phyloP scores from a whole-genome alignment of 2,888 invertebrate genomes.

The Invenusta paracnida region DNA sequence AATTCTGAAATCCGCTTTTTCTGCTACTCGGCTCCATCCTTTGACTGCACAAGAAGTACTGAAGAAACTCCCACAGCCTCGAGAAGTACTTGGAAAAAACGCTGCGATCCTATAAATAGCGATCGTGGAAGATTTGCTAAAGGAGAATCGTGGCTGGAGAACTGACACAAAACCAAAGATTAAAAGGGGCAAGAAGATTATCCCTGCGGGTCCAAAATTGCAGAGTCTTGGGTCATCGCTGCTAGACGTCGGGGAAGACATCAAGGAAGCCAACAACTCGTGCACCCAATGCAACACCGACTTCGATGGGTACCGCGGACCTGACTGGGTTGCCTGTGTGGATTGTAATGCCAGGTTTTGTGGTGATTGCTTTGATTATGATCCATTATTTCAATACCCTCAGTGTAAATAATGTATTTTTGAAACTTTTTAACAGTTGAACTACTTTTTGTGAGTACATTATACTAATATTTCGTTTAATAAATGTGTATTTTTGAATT shows the following conservation, averaged over 20 bases:
- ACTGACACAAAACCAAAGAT: not conserved
- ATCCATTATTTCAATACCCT: not conserved
- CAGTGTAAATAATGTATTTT: not conserved
- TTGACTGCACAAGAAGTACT: not conserved
- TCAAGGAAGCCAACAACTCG: not conserved
- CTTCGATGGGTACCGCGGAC: not conserved
- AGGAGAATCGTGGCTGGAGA: not conserved
- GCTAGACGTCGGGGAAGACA: not conserved
- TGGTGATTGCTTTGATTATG: not conserved
- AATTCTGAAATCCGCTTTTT: not conserved
- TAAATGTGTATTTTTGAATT: not conserved
- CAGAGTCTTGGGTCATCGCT: not conserved
- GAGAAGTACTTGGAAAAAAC: not conserved
- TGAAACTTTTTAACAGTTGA: not conserved
- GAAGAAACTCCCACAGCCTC: not conserved
- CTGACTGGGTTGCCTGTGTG: conserved; percentile 5
- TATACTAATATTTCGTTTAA: not conserved
- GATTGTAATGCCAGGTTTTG: not conserved
- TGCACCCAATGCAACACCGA: not conserved
- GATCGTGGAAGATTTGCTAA: not conserved
- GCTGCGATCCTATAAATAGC: not conserved
- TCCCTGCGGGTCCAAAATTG: not conserved
- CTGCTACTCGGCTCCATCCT: not conserved
- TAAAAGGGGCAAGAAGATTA: not conserved
- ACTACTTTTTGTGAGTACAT: not conserved